A percentile compares a stretch with the other conserved stretches of the same genome.
These are phyloP conservation scores for Athalia circularis DNA, from an alignment of 2,888 invertebrate species.

Conservation along the genomic window DNA sequence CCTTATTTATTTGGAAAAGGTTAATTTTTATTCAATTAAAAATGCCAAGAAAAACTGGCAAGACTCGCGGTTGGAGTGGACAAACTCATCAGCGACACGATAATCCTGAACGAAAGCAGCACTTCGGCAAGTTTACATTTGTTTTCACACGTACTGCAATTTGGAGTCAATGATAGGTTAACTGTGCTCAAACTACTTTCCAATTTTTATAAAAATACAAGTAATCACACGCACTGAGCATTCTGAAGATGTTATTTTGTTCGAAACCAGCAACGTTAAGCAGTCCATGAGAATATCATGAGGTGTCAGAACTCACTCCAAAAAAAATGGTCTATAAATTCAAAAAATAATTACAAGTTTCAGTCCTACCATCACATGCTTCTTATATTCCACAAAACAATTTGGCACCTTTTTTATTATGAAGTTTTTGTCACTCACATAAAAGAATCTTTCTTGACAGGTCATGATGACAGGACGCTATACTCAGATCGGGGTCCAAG, in stretches of 20 bases:
- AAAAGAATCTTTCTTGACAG: neutral
- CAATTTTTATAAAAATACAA: too few species aligned
- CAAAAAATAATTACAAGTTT: too few species aligned
- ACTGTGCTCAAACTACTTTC: too few species aligned
- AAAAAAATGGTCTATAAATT: too few species aligned
- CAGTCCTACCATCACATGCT: too few species aligned
- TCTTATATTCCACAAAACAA: neutral
- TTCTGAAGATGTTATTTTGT: too few species aligned
- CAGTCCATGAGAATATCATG: too few species aligned
- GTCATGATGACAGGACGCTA: conserved; percentile 43
- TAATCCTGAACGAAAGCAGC: conserved; percentile 26
- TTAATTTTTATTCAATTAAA: neutral
- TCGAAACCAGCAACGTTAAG: too few species aligned
- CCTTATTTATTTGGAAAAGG: neutral
- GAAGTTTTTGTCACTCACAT: neutral
- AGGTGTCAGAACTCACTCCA: too few species aligned
- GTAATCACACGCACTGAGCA: too few species aligned
- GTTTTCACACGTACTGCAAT: neutral
- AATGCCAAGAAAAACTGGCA: conserved; percentile 38
- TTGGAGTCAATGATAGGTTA: conserved; percentile 11
- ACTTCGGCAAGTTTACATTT: conserved; percentile 30
- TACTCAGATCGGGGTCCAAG: conserved; percentile 31
- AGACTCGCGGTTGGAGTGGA: conserved; percentile 34
- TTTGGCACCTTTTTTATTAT: neutral
- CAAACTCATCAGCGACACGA: conserved; percentile 5